phyloP scores from a whole-genome alignment of 2,797 vertebrate species.

The Anas capensis region DNA sequence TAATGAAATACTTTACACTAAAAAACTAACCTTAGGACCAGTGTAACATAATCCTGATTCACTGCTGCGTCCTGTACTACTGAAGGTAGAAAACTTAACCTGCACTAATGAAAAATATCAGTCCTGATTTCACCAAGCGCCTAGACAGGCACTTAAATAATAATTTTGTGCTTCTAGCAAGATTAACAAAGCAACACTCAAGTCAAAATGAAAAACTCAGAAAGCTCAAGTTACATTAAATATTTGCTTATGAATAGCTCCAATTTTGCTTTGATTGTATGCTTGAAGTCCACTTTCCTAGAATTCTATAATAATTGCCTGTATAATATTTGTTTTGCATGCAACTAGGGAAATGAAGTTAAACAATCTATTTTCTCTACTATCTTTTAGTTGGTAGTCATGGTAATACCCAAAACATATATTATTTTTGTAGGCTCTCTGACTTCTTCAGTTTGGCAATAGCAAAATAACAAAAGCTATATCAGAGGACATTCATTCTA shows the following conservation, averaged over 20 bases:
- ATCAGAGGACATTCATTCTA: constrained; percentile 29
- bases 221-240: constrained; percentile 30
- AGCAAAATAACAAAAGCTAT: background rate
- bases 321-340: background rate
- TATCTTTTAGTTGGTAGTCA: background rate
- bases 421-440: background rate
- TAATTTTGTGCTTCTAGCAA: background rate
- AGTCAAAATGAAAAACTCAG: constrained; percentile 15
- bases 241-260: constrained; percentile 42
- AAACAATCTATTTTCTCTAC: constrained; percentile 37
- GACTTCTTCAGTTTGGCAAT: background rate
- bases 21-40: constrained; percentile 16
- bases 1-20: constrained; percentile 62
- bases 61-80: background rate
- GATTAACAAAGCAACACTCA: background rate
- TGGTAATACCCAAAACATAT: constrained; percentile 4
- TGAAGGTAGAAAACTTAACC: background rate
- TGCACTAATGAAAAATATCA: background rate
- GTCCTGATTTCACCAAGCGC: background rate
- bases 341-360: constrained; percentile 15
- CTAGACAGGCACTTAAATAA: background rate
- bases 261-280: constrained; percentile 39
- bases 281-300: constrained; percentile 51
- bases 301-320: constrained; percentile 38
- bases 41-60: background rate